Evolutionary conservation across 1,140 invertebrate genomes (phyloP), one percentile per base, ranked within the genome.

Genomic region (Conus betulinus): DNA sequence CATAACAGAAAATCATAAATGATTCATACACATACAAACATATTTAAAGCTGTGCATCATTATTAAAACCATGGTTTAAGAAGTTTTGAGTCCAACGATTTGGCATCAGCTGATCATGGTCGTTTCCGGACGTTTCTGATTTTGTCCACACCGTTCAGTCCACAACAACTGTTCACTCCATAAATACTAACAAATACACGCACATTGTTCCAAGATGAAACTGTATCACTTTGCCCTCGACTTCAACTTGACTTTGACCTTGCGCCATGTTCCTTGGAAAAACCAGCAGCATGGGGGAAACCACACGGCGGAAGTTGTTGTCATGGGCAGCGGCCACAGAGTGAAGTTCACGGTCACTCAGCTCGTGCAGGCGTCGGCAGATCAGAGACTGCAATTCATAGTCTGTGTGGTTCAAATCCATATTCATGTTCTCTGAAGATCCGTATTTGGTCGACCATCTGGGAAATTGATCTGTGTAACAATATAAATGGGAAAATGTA

Each of bases 381-480:
- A 95, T 82, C n/a, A 90, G 88, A 39, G 92, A 90, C 88, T 94
- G 93, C 23, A 94, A 87, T 0, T 92, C 91, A 60, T 83, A 57
- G 81, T 93, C 91, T 52, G n/a, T n/a, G n/a, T n/a, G 93, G 90
- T n/a, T 93, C 92, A 91, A 94, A 95, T 5, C 92, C 90, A 84
- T 94, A 94, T 57, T 91, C 89, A 82, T 94, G 92, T 60, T 93
- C 90, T 27, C 92, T 91, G 88, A 94, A 95, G 53, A 93, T 90
- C 7, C 94, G 89, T 13, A 94, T 92, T 90, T 94, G 94, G 88
- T 95, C 94, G n/a, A 95, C 92, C 15, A 93, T 89, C 88, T 94
- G 91, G 74, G 89, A 88, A 52, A 95, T 93, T 39, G 93, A 93
- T 83, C 94, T 95, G 90, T 60, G 8, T 11, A 8, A 60, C 8